Evolutionary conservation across 1,140 invertebrate species (phyloP), one percentile per base, ranked within the genome.

Genomic region (Bicyclus anynana): DNA sequence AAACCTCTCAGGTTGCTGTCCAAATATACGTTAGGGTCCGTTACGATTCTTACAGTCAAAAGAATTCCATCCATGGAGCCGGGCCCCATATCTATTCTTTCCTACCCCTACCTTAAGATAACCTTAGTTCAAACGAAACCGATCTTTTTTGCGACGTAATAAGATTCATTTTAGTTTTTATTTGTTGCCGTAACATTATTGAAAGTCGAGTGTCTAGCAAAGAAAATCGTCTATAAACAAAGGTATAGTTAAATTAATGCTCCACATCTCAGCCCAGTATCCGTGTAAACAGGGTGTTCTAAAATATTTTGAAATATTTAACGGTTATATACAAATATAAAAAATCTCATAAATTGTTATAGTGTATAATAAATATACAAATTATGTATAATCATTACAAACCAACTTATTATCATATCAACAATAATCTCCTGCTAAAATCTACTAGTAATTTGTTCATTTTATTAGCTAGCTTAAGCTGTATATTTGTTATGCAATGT

Each of bases 21-120:
- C 84, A 88, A 88, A 88, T 85, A 84, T 83, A 86, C 84, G 84
- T 88, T 88, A 71, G 84, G 84, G 84, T 80, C 81, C 83, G 84
- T 86, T 88, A 84, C 74, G 78, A 68, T 66, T 69, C 76, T 79
- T 72, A 65, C 70, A 82, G 73, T 82, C 78, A 80, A 87, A 84
- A 76, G 83, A 87, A 86, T 81, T 82, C 72, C 74, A 81, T 85
- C 78, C 61, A 63, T 62, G 57, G 65, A 79, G 63, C 77, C 72
- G 76, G 73, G 72, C 81, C 83, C 85, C 81, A 85, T 88, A 84
- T 88, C 84, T 87, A 85, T 87, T 87, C 83, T 85, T 87, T 65
- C 47, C 53, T 71, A 72, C 79, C 85, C 84, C 77, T 77, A 65
- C 62, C 62, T 76, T 69, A 44, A 72, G 64, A 59, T 33, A 46